These are phyloP conservation scores for Drosophila teissieri DNA, from an alignment of 1,140 invertebrate species.

Conservation along the genomic window DNA sequence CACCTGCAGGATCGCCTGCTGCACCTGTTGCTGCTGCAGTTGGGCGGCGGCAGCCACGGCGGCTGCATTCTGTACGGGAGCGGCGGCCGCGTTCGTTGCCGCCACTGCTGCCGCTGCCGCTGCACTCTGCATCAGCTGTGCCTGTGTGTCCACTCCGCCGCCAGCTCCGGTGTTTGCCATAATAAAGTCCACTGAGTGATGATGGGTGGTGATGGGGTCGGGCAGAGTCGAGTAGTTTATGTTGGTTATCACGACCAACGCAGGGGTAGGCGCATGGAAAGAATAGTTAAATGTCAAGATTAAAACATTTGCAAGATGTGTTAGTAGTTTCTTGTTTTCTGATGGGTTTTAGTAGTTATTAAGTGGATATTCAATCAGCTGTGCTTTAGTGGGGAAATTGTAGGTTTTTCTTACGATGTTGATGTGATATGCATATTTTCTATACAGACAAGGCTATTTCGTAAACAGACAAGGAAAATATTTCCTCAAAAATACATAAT, in stretches of 20 bases:
- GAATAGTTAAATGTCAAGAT: conserved; percentile 76
- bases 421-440: too few relatives aligned
- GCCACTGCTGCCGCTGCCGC: conserved; percentile 85
- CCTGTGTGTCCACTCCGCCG: conserved; percentile 86
- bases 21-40: conserved; percentile 84
- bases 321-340: conserved; percentile 42
- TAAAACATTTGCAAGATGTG: conserved; percentile 74
- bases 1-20: conserved; percentile 82
- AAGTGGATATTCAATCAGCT: neutral
- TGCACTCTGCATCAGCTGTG: conserved; percentile 87
- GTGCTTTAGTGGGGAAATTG: neutral
- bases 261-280: conserved; percentile 66
- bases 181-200: conserved; percentile 78
- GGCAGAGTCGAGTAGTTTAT: conserved; percentile 19
- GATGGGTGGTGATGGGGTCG: neutral
- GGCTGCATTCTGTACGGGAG: conserved; percentile 88
- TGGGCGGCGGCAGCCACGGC: conserved; percentile 88
- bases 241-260: conserved; percentile 54
- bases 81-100: conserved; percentile 87
- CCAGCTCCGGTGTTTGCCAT: conserved; percentile 85
- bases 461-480: too few relatives aligned
- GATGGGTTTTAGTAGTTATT: neutral
- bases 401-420: too few relatives aligned
- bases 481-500: too few relatives aligned
- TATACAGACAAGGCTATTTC: too few relatives aligned